Base-by-base conservation (phyloP, 2,888 invertebrate genomes). In the Synergus umbraculus region DNA sequence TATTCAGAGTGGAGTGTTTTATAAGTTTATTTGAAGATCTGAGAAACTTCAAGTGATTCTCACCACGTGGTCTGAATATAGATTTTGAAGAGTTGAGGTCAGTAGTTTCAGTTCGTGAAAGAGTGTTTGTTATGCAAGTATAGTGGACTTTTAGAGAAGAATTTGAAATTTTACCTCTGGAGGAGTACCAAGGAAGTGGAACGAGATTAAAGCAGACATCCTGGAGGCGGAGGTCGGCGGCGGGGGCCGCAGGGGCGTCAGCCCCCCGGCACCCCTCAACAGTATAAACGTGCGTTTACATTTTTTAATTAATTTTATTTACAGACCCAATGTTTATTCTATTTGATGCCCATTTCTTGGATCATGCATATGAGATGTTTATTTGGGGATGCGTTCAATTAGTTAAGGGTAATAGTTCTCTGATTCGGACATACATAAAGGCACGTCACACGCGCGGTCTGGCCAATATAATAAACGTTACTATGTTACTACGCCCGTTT, bases 201-300 rank as follows among this genome's bases (percentile, higher is more conserved):
- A 43, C 37, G 76, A 79, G 79, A 81, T 80, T 81, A 79, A 78
- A 81, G 82, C 65, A 80, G 63, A 78, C 91, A 91, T 90, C 81
- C 92, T 92, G 92, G 91, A 91, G 89, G 90, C 91, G 83, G 91
- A 91, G 84, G 83, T 91, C 79, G 90, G 90, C 67, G 90, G 90
- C 89, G 88, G 89, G 80, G 89, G 90, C 89, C 91, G 91, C 88
- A 89, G 91, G 90, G 91, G 88, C 85, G 85, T 86, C 82, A 91
- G 90, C 84, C 91, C 91, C 79, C 87, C 91, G 82, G 86, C 89
- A 79, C 87, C 91, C 82, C 87, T 92, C 80, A 89, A 86, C 88
- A 90, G 84, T 81, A 91, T 92, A 86, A 92, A 91, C 85, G 92
- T 92, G 84, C 91, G 92, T 89, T 83, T 76, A 60, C 60, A 60